A percentile compares a stretch with the other conserved stretches of the same genome.
These are phyloP conservation scores for Vipera latastei DNA, from an alignment of 2,797 vertebrate genomes.

Conservation along the genomic window DNA sequence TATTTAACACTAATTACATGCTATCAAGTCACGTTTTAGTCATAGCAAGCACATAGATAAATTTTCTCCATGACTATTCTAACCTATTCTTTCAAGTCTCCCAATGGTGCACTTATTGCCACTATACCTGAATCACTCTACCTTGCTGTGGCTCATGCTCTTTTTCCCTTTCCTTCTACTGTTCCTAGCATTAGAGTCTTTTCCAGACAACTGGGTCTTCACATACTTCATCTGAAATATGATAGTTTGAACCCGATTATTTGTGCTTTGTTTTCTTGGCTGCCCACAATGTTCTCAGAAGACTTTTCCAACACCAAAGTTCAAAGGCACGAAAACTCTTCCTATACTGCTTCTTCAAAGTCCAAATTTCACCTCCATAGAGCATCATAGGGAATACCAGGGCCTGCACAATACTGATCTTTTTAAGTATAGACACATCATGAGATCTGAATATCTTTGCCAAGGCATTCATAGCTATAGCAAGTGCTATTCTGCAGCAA, in stretches of 20 bases:
- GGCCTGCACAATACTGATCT: background rate
- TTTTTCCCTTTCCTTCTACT: background rate
- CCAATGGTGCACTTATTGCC: background rate
- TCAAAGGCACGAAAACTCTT: background rate
- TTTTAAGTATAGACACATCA: background rate
- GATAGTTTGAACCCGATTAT: background rate
- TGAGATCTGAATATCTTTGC: background rate
- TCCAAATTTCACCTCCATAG: background rate
- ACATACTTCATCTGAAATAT: background rate
- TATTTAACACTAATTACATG: background rate
- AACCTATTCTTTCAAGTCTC: background rate
- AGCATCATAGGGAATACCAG: background rate
- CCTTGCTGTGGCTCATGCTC: background rate
- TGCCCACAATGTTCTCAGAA: background rate
- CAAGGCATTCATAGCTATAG: background rate
- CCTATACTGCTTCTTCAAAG: background rate
- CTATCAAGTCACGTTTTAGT: background rate
- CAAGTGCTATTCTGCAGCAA: background rate
- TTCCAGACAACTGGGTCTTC: background rate
- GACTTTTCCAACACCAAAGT: background rate
- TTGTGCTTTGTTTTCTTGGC: background rate
- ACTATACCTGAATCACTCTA: background rate
- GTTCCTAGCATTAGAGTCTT: background rate
- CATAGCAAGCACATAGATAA: background rate
- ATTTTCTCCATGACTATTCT: background rate